A percentile compares a stretch with the other conserved stretches of the same genome.
These are phyloP conservation scores for Hippoglossus hippoglossus DNA, from an alignment of 2,797 vertebrate species.

Conservation along the genomic window DNA sequence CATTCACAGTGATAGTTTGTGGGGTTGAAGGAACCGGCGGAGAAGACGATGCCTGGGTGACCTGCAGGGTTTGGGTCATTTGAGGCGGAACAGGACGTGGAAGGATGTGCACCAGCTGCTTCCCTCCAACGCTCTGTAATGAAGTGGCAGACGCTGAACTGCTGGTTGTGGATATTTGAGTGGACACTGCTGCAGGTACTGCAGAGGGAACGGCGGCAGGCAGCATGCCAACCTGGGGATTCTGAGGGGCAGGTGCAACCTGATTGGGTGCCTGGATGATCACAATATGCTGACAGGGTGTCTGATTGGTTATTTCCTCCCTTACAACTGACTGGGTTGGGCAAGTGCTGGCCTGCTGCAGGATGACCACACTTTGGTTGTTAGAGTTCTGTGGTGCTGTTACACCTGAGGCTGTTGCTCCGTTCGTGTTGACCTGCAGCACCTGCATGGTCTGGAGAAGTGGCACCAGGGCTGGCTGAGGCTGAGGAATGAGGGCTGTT, in stretches of 20 bases:
- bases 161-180: constrained; percentile 80
- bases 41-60: constrained; percentile 81
- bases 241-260: constrained; percentile 86
- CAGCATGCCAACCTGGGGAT: constrained; percentile 85
- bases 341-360: constrained; percentile 91
- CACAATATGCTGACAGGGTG: constrained; percentile 96
- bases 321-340: constrained; percentile 87
- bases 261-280: constrained; percentile 96
- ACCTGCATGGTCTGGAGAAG: constrained; percentile 97
- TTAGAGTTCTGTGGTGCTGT: constrained; percentile 86
- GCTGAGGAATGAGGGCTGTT: constrained; percentile 80
- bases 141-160: constrained; percentile 81
- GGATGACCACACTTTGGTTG: constrained; percentile 94
- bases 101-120: constrained; percentile 97
- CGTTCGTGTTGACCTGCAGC: constrained; percentile 92
- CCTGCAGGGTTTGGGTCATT: constrained; percentile 79
- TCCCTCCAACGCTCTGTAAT: constrained; percentile 91
- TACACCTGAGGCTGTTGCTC: constrained; percentile 78
- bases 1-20: constrained; percentile 97
- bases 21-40: constrained; percentile 84
- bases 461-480: constrained; percentile 77
- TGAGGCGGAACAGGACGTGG: constrained; percentile 86
- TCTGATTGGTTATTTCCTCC: constrained; percentile 90
- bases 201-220: constrained; percentile 83
- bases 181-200: constrained; percentile 81